Conservation (phyloP, 2,888 invertebrate species). For the Serripes groenlandicus region DNA sequence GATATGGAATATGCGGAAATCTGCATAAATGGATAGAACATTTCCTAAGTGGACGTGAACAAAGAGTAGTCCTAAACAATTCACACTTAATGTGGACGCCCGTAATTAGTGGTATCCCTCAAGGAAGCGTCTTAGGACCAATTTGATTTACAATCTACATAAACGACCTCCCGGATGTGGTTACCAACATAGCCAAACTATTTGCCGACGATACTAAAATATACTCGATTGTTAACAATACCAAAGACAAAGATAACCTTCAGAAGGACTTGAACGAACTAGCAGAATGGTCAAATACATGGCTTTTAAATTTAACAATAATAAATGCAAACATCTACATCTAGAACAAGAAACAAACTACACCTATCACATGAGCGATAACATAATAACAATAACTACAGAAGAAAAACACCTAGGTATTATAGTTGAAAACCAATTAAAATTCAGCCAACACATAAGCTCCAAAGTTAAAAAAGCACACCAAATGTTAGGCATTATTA, state of each 20-base stretch:
- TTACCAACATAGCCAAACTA: not conserved
- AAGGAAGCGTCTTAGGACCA: conserved; percentile 13
- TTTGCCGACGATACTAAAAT: conserved; percentile 12
- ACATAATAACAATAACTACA: not conserved
- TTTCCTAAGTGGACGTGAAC: no score
- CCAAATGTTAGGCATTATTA: conserved; percentile 2
- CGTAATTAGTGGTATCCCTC: conserved; percentile 6
- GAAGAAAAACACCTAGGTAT: conserved; percentile 2
- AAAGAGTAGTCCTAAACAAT: no score
- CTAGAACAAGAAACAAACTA: not conserved
- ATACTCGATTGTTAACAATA: not conserved
- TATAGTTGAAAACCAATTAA: not conserved
- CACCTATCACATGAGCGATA: not conserved
- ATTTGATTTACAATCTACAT: not conserved
- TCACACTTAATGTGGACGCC: no score
- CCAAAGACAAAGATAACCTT: not conserved
- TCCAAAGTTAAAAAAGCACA: conserved; percentile 1
- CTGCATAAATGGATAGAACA: no score
- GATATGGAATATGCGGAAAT: no score
- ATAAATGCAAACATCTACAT: conserved; percentile 9
- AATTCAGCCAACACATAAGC: not conserved
- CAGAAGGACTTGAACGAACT: not conserved
- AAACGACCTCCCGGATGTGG: conserved; percentile 5
- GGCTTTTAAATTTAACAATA: not conserved
- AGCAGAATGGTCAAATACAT: not conserved